phyloP scores from a whole-genome alignment of 2,113 vertebrate species.

The Sturnira hondurensis region DNA sequence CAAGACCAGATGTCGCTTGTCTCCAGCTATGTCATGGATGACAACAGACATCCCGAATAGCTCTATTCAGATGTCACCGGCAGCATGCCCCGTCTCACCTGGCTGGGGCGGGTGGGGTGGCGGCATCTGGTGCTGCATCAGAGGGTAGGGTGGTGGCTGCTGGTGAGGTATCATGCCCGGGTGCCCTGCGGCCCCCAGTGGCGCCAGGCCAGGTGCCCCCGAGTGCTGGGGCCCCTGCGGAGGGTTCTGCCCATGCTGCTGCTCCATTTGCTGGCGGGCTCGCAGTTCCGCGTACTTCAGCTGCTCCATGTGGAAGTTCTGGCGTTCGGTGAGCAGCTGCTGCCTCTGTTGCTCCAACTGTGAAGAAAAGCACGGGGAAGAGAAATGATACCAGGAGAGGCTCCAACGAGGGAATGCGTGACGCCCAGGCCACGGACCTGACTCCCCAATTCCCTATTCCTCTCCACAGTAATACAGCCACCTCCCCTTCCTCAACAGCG shows the following conservation, averaged over 20 bases:
- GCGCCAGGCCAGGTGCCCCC: constrained; percentile 76
- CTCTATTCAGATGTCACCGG: background rate
- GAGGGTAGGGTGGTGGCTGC: constrained; percentile 89
- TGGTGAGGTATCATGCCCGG: constrained; percentile 87
- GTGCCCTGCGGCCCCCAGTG: constrained; percentile 75
- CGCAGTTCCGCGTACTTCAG: constrained; percentile 96
- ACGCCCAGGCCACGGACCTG: background rate
- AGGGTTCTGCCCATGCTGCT: constrained; percentile 87
- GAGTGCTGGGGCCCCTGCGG: constrained; percentile 81
- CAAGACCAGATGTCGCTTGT: background rate
- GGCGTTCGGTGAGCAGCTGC: constrained; percentile 94
- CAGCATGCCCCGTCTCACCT: constrained; percentile 78
- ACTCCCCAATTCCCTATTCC: background rate
- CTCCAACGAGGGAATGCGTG: background rate
- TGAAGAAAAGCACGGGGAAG: background rate
- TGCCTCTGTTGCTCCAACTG: constrained; percentile 97
- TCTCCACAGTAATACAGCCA: background rate
- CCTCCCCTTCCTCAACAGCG: background rate
- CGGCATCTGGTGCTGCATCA: constrained; percentile 94
- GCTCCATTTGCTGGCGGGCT: constrained; percentile 97
- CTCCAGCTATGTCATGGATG: background rate
- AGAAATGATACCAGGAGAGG: background rate
- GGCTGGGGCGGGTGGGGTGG: constrained; percentile 91
- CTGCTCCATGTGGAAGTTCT: constrained; percentile 99
- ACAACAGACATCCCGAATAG: background rate